These are phyloP conservation scores for Cynopterus brachyotis DNA, from an alignment of 2,113 vertebrate species.

Conservation along the genomic window DNA sequence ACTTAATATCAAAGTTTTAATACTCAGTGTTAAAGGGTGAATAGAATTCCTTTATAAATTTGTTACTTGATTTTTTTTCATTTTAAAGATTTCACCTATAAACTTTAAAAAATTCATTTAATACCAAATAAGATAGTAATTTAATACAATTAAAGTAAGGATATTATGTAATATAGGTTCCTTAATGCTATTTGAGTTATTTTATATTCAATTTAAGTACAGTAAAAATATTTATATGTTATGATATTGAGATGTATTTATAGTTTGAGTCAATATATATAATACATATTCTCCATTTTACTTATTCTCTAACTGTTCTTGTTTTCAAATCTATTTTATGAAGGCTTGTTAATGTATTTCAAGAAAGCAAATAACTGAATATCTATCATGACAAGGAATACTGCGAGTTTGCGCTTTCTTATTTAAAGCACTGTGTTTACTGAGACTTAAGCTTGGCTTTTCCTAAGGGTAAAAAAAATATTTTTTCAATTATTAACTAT, in stretches of 20 bases:
- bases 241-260: not conserved
- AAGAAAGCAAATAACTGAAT: not conserved
- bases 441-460: not conserved
- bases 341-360: not conserved
- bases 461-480: not conserved
- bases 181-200: not conserved
- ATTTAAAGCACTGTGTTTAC: not conserved
- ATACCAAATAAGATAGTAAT: not conserved
- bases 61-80: not conserved
- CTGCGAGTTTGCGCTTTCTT: not conserved
- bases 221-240: not conserved
- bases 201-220: not conserved
- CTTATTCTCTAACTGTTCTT: not conserved
- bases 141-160: not conserved
- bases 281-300: not conserved
- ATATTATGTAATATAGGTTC: not conserved
- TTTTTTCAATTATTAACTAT: not conserved
- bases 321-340: not conserved
- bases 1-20: not conserved
- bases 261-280: not conserved
- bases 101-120: not conserved
- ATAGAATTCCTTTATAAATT: not conserved
- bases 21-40: not conserved
- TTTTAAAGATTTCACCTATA: not conserved
- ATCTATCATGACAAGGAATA: not conserved